phyloP scores from a whole-genome alignment of 30 jellyfish, hydroid and myxozoan genomes.

The Catostylus mosaicus region DNA sequence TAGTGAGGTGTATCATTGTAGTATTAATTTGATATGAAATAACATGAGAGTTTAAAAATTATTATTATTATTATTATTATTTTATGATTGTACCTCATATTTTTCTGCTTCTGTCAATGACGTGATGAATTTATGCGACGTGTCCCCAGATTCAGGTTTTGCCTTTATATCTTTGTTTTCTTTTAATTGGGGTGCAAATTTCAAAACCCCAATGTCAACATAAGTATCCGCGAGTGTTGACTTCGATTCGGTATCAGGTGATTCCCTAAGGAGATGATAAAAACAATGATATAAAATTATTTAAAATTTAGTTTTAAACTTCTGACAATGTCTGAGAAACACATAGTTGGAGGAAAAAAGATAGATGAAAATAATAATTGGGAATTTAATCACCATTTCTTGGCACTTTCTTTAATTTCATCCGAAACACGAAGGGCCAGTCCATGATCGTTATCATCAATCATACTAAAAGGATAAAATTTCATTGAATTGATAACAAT shows the following conservation, averaged over 20 bases:
- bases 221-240: constrained; percentile 46
- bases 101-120: constrained; percentile 91
- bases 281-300: too few relatives aligned
- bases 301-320: too few relatives aligned
- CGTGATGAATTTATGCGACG: constrained; percentile 78
- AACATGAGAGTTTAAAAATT: too few relatives aligned
- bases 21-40: too few relatives aligned
- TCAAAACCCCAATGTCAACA: constrained; percentile 78
- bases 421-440: constrained; percentile 66
- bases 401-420: constrained; percentile 81
- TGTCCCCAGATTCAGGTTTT: constrained; percentile 93
- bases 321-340: too few relatives aligned
- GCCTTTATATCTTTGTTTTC: constrained; percentile 83
- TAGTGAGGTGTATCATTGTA: too few relatives aligned
- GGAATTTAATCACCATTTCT: too few relatives aligned
- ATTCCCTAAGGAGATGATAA: too few relatives aligned
- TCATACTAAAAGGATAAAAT: constrained; percentile 42
- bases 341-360: background rate
- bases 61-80: too few relatives aligned
- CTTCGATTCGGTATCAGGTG: constrained; percentile 30
- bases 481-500: too few relatives aligned
- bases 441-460: constrained; percentile 43
- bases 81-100: constrained; percentile 77
- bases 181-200: constrained; percentile 76
- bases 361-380: too few relatives aligned